Evolutionary conservation across 2,113 vertebrate genomes (phyloP).

Genomic region (Trogon surrucura): DNA sequence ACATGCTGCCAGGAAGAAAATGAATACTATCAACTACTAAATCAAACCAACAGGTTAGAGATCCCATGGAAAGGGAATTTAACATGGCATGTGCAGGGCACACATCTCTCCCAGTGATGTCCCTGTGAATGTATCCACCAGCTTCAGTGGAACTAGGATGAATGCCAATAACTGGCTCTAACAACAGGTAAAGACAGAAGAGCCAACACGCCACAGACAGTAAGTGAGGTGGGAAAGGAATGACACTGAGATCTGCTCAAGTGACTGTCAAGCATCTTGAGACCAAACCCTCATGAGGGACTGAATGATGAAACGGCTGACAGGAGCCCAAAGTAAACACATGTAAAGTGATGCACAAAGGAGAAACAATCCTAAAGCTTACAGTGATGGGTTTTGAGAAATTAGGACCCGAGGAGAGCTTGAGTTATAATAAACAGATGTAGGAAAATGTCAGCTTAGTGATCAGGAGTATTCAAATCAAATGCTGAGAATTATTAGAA

Average conservation of each 20-base stretch:
- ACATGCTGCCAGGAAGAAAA: not conserved
- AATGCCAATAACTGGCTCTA: not conserved
- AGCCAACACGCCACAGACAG: not conserved
- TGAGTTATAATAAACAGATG: not conserved
- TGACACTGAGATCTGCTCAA: not conserved
- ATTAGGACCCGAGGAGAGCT: not conserved
- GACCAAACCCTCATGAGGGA: not conserved
- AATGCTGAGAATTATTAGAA: not conserved
- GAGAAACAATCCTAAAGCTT: not conserved
- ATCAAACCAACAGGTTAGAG: not conserved
- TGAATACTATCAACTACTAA: not conserved
- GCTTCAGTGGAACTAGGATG: not conserved
- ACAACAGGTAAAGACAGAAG: not conserved
- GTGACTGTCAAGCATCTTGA: not conserved
- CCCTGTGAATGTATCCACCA: not conserved
- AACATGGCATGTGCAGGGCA: not conserved
- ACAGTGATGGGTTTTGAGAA: not conserved
- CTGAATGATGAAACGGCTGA: accelerated
- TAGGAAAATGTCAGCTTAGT: not conserved
- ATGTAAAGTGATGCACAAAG: not conserved
- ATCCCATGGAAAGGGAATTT: not conserved
- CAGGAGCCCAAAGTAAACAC: not conserved
- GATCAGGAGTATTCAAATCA: not conserved
- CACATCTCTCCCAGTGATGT: not conserved
- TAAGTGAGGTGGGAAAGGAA: not conserved